Base-by-base conservation (phyloP, 2,888 invertebrate genomes). In the Alloscopus bannaensis region DNA sequence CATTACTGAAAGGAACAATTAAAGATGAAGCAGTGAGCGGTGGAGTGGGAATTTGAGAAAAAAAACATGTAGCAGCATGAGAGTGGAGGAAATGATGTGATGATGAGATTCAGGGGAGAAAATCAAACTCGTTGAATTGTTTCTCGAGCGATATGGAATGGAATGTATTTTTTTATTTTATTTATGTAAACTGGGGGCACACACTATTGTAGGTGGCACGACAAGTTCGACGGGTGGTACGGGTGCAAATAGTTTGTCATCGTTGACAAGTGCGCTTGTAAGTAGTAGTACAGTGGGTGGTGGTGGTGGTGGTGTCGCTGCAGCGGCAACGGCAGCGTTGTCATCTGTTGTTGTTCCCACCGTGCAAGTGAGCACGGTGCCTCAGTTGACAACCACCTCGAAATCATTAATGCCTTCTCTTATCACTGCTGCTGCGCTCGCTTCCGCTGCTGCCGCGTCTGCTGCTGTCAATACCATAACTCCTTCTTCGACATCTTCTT, bases 391-490 rank as follows among this genome's bases (percentile, higher is more conserved):
- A 42, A 20, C 42, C 47, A 55, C 66, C 45, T 22, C 31, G 28
- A 62, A 78, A 78, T 70, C 78, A 71, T 50, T 78, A 71, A 62
- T 78, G 70, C 78, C 78, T 78, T 78, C 78, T 78, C 65, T 78
- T 78, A 40, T 78, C 71, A 42, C 78, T 78, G 78, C 77, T 78
- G 77, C 78, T 71, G 78, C 78, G 71, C 71, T 78, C 50, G 65
- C 78, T 78, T 71, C 78, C 64, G 55, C 78, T 59, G 45, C 69
- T 77, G 77, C 76, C 69, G 60, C 45, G 4, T 28, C 50, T 42
- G 40, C 73, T 28, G 62, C 73, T 59, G 60, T 69, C 69, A 52
- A 52, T 22, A 52, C 52, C 22, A 20, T 52, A 11, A 24, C 52
- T 28, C 68, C 45, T 26, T 59, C 70, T 16, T 28, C 28, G 55